Percentiles rank a stretch among this genome's conserved stretches.
phyloP scores from a whole-genome alignment of 2,113 vertebrate genomes.

The Solenodon paradoxus region DNA sequence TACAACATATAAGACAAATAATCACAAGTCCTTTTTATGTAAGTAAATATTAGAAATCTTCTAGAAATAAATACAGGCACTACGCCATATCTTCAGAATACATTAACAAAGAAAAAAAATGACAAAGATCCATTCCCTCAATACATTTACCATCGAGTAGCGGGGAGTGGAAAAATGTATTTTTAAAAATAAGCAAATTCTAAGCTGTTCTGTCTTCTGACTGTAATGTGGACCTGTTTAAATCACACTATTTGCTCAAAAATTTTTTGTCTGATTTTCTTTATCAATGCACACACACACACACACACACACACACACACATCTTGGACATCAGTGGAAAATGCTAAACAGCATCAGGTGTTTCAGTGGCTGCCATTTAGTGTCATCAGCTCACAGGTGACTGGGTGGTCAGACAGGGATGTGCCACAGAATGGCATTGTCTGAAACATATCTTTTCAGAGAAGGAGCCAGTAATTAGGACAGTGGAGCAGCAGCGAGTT shows the following conservation, averaged over 20 bases:
- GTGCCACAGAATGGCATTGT: neutral
- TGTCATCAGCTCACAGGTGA: too few relatives aligned
- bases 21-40: neutral
- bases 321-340: neutral
- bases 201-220: neutral
- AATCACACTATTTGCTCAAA: neutral
- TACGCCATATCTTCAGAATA: neutral
- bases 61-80: neutral
- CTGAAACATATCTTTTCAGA: neutral
- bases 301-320: neutral
- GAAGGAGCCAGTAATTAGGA: neutral
- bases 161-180: neutral
- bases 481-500: neutral
- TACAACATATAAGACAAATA: neutral
- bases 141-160: neutral
- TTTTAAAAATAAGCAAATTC: neutral
- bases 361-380: neutral
- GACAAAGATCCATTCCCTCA: neutral
- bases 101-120: neutral
- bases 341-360: accelerated
- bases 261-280: neutral
- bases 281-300: accelerated
- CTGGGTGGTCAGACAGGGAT: neutral
- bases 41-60: neutral
- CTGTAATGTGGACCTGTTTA: neutral